A percentile compares a stretch with the other conserved stretches of the same genome.
Conservation (phyloP, 2,113 vertebrate genomes). For the Gasterosteus nipponicus region DNA sequence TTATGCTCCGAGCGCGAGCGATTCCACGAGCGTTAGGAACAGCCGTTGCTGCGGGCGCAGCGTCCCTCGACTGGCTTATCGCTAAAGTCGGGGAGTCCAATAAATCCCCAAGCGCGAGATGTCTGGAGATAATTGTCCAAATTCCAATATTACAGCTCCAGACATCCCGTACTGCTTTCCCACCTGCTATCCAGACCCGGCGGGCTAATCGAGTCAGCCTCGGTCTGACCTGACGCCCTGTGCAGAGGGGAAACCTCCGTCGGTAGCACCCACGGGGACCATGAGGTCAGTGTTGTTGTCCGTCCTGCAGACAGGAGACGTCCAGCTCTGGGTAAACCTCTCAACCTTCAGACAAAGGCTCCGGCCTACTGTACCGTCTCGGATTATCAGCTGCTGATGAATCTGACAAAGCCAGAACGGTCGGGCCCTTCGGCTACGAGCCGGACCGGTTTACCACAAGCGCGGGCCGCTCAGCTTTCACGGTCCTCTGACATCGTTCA, state of each 20-base stretch:
- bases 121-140: conserved; percentile 22
- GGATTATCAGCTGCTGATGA: conserved; percentile 28
- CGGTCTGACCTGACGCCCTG: conserved; percentile 13
- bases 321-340: neutral
- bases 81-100: neutral
- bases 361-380: conserved; percentile 22
- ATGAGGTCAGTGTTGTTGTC: too few relatives aligned
- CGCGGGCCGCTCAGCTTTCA: conserved; percentile 64
- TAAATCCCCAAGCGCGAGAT: conserved; percentile 12
- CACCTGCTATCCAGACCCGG: conserved; percentile 45
- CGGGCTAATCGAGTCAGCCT: conserved; percentile 7
- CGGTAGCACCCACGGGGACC: too few relatives aligned
- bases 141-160: conserved; percentile 11
- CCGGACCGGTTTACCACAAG: conserved; percentile 36
- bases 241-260: conserved; percentile 13
- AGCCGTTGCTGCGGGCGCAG: neutral
- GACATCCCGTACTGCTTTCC: conserved; percentile 21
- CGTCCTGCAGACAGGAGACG: too few relatives aligned
- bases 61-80: neutral
- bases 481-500: conserved; percentile 61
- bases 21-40: neutral
- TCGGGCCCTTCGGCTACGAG: conserved; percentile 33
- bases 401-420: conserved; percentile 37
- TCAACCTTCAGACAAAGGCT: conserved; percentile 22
- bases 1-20: neutral